These are phyloP conservation scores for Ciconia maguari DNA, from an alignment of 2,113 vertebrate species.

Conservation along the genomic window DNA sequence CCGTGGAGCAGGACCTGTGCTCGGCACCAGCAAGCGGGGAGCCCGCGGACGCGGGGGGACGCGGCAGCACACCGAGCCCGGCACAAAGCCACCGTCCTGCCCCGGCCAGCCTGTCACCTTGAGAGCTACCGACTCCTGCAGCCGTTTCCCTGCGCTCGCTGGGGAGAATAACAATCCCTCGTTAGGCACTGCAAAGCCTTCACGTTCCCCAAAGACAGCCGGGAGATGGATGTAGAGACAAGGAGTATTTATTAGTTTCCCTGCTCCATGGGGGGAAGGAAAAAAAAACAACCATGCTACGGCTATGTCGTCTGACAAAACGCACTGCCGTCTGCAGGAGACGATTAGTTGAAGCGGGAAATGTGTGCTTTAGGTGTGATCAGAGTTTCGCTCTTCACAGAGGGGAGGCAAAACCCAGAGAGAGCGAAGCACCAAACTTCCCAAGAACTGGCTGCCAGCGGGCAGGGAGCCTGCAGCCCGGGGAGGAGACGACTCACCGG, in stretches of 20 bases:
- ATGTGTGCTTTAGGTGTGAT: neutral
- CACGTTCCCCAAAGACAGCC: neutral
- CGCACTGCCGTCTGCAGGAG: neutral
- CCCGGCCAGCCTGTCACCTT: neutral
- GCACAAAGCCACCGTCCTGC: neutral
- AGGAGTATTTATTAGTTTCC: neutral
- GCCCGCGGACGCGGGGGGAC: rapidly evolving
- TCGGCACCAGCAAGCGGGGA: neutral
- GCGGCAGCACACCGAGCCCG: rapidly evolving
- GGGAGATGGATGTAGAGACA: neutral
- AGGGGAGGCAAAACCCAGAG: neutral
- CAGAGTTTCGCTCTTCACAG: neutral
- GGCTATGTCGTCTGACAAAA: neutral
- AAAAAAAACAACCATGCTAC: neutral
- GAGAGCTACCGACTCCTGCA: neutral
- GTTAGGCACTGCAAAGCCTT: neutral
- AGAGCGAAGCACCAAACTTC: neutral
- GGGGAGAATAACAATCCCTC: neutral
- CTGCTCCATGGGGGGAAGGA: neutral
- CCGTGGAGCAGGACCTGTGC: neutral
- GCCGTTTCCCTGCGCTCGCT: neutral
- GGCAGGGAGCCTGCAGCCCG: neutral
- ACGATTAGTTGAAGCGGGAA: neutral
- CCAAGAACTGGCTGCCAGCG: neutral
- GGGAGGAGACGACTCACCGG: neutral